A percentile compares a stretch with the other conserved stretches of the same genome.
Conservation (phyloP, 2,113 vertebrate genomes). For the Campylomormyrus tamandua region DNA sequence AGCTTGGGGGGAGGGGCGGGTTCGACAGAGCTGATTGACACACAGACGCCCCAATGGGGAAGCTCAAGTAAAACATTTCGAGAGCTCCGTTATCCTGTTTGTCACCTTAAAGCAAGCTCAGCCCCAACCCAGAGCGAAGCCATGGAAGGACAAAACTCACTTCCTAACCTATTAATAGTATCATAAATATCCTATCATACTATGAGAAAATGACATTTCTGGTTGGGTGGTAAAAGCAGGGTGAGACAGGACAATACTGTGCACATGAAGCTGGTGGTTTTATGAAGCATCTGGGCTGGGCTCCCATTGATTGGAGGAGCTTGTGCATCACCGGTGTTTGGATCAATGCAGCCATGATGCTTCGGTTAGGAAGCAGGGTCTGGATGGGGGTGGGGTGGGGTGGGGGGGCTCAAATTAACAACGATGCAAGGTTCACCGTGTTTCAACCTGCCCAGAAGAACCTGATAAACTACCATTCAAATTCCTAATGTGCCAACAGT, state of each 20-base stretch:
- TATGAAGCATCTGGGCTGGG: background rate
- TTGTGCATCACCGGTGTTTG: constrained; percentile 47
- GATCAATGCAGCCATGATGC: constrained; percentile 50
- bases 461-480: background rate
- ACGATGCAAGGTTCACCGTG: background rate
- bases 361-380: constrained; percentile 25
- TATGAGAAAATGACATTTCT: background rate
- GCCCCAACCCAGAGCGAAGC: background rate
- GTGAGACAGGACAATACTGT: background rate
- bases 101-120: background rate
- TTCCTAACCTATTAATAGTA: background rate
- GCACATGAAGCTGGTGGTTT: background rate
- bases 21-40: constrained; percentile 4
- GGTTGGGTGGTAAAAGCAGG: background rate
- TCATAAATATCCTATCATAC: background rate
- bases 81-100: background rate
- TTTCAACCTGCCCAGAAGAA: background rate
- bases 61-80: background rate
- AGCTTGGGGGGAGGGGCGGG: constrained; percentile 27
- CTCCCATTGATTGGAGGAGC: constrained; percentile 49
- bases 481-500: background rate
- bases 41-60: background rate
- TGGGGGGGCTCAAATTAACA: background rate
- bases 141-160: background rate
- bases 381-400: background rate